phyloP scores from a whole-genome alignment of 1,140 invertebrate species.

The Sarcophaga bullata region DNA sequence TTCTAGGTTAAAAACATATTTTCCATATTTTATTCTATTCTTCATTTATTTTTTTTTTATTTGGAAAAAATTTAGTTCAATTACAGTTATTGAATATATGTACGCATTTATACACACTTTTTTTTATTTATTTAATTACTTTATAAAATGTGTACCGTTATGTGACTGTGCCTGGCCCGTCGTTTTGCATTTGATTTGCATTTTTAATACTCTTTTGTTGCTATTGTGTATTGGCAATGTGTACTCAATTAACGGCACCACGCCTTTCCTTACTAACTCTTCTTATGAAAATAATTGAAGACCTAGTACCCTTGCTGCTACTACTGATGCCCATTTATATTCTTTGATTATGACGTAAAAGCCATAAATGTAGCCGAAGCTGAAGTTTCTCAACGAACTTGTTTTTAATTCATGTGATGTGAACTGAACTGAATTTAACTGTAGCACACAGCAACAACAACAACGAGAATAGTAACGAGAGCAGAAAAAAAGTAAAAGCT shows the following conservation, averaged over 20 bases:
- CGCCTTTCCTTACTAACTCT: neutral
- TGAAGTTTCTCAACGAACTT: neutral
- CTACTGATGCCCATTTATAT: neutral
- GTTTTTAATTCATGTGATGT: conserved; percentile 12
- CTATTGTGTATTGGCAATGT: neutral
- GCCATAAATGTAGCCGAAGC: neutral
- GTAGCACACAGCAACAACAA: too few relatives aligned
- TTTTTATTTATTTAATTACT: too few relatives aligned
- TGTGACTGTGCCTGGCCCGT: too few relatives aligned
- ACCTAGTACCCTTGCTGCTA: neutral
- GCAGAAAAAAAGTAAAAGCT: neutral
- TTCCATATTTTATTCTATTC: neutral
- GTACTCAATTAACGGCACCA: conserved; percentile 1
- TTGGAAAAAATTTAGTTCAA: neutral
- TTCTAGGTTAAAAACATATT: neutral
- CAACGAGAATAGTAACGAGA: too few relatives aligned
- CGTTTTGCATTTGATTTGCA: too few relatives aligned
- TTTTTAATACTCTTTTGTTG: neutral
- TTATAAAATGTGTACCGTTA: too few relatives aligned
- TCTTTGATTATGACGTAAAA: conserved; percentile 20
- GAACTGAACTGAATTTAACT: neutral
- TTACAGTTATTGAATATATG: neutral
- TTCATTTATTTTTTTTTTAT: neutral
- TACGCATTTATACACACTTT: too few relatives aligned
- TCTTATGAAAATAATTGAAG: too few relatives aligned